A percentile compares a stretch with the other conserved stretches of the same genome.
Evolutionary conservation across 2,113 vertebrate species (phyloP).

Genomic region (Fulmarus glacialis): DNA sequence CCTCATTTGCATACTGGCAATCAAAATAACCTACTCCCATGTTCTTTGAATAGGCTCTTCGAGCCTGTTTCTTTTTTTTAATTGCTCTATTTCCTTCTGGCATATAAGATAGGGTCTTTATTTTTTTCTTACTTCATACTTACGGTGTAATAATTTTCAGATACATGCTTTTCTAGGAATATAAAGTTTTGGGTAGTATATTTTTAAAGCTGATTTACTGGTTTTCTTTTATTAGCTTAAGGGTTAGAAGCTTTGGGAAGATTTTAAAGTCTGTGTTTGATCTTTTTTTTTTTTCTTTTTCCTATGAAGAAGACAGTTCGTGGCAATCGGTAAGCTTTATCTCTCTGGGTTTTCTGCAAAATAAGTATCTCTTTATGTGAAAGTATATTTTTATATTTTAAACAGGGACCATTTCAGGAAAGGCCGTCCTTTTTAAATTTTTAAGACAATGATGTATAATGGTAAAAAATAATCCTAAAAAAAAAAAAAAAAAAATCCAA

Average conservation of each 20-base stretch:
- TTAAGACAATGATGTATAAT: neutral
- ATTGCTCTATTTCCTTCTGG: neutral
- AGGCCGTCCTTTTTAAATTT: neutral
- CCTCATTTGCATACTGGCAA: neutral
- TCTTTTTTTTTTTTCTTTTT: neutral
- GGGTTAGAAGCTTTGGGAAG: constrained; percentile 26
- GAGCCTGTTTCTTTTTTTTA: neutral
- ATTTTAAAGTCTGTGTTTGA: constrained; percentile 23
- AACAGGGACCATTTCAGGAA: neutral
- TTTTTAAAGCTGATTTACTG: constrained; percentile 34
- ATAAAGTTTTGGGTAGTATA: neutral
- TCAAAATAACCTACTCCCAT: neutral
- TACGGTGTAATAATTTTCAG: neutral
- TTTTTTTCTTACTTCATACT: neutral
- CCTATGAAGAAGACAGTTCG: neutral
- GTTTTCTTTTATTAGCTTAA: constrained; percentile 40
- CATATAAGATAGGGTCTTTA: neutral
- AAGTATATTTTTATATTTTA: neutral
- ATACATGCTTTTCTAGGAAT: neutral
- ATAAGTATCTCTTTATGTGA: neutral
- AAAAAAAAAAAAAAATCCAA: neutral
- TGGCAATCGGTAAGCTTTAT: constrained; percentile 33
- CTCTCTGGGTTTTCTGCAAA: neutral
- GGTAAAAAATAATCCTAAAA: neutral
- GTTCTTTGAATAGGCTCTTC: neutral